Conservation (phyloP, 2,888 invertebrate species). For the Tetragnatha montana region DNA sequence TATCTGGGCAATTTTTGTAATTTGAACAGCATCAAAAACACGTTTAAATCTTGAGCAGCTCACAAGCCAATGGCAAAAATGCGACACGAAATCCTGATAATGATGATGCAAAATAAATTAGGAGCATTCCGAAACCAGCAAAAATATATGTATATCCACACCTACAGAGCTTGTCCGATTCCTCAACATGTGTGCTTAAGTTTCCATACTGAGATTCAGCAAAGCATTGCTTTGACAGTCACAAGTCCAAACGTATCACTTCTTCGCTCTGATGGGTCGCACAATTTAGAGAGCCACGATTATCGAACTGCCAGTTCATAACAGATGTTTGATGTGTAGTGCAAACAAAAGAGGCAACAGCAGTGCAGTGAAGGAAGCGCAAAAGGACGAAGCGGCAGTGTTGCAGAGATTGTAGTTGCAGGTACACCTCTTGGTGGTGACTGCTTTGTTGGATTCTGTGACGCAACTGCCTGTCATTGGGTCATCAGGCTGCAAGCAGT, state of each 20-base stretch:
- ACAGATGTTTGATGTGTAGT: not conserved
- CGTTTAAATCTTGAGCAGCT: not conserved
- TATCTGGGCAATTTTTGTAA: not conserved
- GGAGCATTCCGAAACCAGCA: not conserved
- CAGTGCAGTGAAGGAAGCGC: not conserved
- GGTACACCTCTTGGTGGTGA: constrained; percentile 44
- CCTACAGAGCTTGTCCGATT: not conserved
- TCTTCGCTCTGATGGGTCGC: constrained; percentile 11
- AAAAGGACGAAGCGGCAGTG: not conserved
- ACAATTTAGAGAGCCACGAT: not conserved
- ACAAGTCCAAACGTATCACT: not conserved
- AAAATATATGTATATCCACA: not conserved
- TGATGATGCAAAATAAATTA: not conserved
- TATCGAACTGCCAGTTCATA: not conserved
- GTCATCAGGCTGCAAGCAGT: constrained; percentile 52
- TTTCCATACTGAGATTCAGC: not conserved
- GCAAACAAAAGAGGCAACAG: constrained; percentile 4
- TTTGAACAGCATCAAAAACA: not conserved
- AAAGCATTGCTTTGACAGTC: not conserved
- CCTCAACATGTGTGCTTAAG: not conserved
- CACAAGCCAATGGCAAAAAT: not conserved
- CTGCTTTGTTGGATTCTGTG: constrained; percentile 37
- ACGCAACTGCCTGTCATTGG: constrained; percentile 52
- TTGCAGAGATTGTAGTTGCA: constrained; percentile 66
- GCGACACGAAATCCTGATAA: not conserved